Base-by-base conservation (phyloP, 2,113 vertebrate species). In the Phrynosoma platyrhinos region DNA sequence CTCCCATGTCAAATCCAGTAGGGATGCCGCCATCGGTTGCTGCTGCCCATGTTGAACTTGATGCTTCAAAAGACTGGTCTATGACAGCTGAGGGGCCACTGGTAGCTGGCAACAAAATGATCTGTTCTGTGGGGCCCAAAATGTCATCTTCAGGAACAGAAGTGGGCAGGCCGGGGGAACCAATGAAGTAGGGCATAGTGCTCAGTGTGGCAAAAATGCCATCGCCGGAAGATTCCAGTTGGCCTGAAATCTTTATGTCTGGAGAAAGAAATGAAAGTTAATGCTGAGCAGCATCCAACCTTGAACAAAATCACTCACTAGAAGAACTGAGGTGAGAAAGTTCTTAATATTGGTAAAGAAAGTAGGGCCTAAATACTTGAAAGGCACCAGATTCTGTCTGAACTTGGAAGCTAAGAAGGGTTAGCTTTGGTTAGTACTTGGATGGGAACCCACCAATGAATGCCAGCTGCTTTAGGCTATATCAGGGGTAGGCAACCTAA, bases 221-320 rank as follows among this genome's bases (percentile, higher is more conserved):
- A 85, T 92, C 93, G 0, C 96, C 96, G 7, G 95, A 91, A 20
- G 91, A 83, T 92, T 96, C 93, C 8, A 53, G 21, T n/a, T 89
- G 66, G 27, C 95, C 94, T 91, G 87, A 58, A 86, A 89, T 91
- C 76, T 93, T 85, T 36, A 87, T 55, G 55, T 91, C 96, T 96
- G 94, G 68, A 30, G 79, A 95, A 90, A 40, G 76, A 87, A 94
- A 42, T 21, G 87, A 92, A 75, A 25, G 9, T 87, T 92, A 90
- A 87, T 47, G 9, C 4, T 85, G 81, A 30, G 62, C 80, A 87
- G 85, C 8, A 25, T 6, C 36, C 75, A 77, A 18, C 40, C 40
- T 47, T 72, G 5, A 72, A 36, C 12, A 72, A 77, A 25, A 21
- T 9, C 36, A 42, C 18, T 76, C 36, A 4, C 36, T 40, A 76